Evolutionary conservation across 2,797 vertebrate genomes (phyloP).

Genomic region (Syndactyla subalaris): DNA sequence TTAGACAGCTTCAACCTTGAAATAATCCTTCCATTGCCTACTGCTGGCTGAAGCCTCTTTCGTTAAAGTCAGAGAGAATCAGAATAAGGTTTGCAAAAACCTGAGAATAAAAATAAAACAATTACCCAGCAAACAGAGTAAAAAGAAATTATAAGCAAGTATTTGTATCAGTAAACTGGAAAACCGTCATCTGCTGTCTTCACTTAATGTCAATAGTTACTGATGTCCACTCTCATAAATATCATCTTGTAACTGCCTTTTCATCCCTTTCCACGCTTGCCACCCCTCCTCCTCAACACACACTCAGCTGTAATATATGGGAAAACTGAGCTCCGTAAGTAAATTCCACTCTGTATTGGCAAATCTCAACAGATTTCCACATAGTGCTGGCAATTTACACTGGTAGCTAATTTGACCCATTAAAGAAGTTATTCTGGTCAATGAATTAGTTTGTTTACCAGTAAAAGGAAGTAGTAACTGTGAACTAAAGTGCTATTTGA

Average conservation of each 20-base stretch:
- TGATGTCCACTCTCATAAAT: constrained; percentile 34
- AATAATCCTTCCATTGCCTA: not conserved
- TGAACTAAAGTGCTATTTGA: not conserved
- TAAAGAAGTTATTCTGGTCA: constrained; percentile 43
- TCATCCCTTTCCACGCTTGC: not conserved
- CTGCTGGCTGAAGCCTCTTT: not conserved
- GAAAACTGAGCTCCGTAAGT: not conserved
- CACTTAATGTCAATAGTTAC: constrained; percentile 46
- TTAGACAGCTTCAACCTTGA: not conserved
- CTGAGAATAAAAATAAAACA: constrained; percentile 31
- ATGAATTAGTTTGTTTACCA: constrained; percentile 15
- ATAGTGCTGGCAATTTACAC: not conserved
- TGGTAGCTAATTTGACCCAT: not conserved
- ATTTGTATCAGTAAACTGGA: constrained; percentile 56
- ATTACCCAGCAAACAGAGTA: constrained; percentile 8
- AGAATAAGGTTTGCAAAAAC: not conserved
- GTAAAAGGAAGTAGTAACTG: constrained; percentile 8
- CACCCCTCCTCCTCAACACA: not conserved
- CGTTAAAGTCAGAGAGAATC: constrained; percentile 36
- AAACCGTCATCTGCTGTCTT: constrained; percentile 53
- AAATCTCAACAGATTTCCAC: not conserved
- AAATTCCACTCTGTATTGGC: not conserved
- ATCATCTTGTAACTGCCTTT: constrained; percentile 26
- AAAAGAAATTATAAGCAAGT: constrained; percentile 35
- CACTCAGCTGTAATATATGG: not conserved